A percentile compares a stretch with the other conserved stretches of the same genome.
Evolutionary conservation across 2,888 invertebrate genomes (phyloP).

Genomic region (Cenopis cana): DNA sequence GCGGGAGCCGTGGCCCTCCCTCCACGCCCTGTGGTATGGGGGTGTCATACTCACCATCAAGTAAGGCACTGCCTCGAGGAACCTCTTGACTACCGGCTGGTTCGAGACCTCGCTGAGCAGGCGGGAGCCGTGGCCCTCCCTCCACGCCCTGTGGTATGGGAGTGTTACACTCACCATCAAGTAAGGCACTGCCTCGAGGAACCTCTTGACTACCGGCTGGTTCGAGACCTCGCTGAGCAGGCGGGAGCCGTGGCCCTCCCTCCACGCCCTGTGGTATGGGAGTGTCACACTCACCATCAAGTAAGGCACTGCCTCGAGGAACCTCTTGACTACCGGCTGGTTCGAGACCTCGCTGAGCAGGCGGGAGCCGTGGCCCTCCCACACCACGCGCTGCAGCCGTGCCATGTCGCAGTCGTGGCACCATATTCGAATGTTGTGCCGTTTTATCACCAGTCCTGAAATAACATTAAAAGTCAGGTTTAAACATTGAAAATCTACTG

Average conservation of each 20-base stretch:
- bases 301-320: conserved; percentile 96
- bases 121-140: no score
- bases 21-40: no score
- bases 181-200: conserved; percentile 96
- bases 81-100: no score
- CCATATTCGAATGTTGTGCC: conserved; percentile 97
- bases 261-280: conserved; percentile 76
- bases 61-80: no score
- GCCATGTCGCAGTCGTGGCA: conserved; percentile 96
- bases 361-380: conserved; percentile 95
- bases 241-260: conserved; percentile 95
- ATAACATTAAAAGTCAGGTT: not conserved
- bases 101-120: no score
- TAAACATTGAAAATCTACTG: no score
- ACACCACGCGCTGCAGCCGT: conserved; percentile 93
- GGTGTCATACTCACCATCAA: no score
- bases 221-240: conserved; percentile 93
- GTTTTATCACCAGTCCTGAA: conserved; percentile 90
- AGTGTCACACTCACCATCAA: conserved; percentile 80
- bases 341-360: conserved; percentile 93
- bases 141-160: no score
- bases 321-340: conserved; percentile 92
- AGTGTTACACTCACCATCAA: conserved; percentile 89
- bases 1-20: no score
- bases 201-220: conserved; percentile 92